Evolutionary conservation across 2,888 invertebrate species (phyloP).

Genomic region (Mesorhabditis sp.): DNA sequence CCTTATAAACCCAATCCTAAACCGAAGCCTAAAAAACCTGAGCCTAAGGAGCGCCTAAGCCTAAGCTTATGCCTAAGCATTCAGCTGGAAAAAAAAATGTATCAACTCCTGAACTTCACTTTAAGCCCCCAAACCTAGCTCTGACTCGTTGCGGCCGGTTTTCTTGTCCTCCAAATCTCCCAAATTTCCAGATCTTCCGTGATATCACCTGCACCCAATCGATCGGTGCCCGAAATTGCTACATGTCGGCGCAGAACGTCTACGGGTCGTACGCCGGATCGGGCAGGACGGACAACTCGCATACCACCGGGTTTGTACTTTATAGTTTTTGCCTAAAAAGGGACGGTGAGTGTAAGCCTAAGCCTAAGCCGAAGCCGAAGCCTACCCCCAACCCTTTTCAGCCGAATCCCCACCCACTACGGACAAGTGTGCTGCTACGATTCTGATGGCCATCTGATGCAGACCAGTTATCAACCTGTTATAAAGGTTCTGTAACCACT

Average conservation of each 20-base stretch:
- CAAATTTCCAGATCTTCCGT: constrained; percentile 32
- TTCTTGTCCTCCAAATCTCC: no score
- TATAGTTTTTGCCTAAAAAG: not conserved
- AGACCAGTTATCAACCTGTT: constrained; percentile 84
- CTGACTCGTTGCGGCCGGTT: no score
- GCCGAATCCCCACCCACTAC: constrained; percentile 56
- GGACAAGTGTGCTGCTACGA: constrained; percentile 98
- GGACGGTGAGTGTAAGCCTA: constrained; percentile 1
- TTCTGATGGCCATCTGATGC: constrained; percentile 81
- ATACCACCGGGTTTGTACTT: constrained; percentile 27
- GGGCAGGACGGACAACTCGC: constrained; percentile 23
- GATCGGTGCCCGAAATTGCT: constrained; percentile 82
- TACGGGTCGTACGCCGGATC: constrained; percentile 49
- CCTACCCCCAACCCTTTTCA: constrained; percentile 19
- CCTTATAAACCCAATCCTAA: no score
- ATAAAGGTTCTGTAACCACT: constrained; percentile 31
- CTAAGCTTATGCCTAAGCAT: no score
- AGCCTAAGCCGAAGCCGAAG: no score
- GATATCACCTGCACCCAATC: constrained; percentile 74
- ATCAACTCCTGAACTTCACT: no score
- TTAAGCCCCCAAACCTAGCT: no score
- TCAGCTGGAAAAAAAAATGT: no score
- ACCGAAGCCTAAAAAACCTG: no score
- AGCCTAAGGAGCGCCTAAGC: no score
- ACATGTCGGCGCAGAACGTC: constrained; percentile 56